Conservation (phyloP, 2,888 invertebrate species). For the Dicyrtoma fusca region DNA sequence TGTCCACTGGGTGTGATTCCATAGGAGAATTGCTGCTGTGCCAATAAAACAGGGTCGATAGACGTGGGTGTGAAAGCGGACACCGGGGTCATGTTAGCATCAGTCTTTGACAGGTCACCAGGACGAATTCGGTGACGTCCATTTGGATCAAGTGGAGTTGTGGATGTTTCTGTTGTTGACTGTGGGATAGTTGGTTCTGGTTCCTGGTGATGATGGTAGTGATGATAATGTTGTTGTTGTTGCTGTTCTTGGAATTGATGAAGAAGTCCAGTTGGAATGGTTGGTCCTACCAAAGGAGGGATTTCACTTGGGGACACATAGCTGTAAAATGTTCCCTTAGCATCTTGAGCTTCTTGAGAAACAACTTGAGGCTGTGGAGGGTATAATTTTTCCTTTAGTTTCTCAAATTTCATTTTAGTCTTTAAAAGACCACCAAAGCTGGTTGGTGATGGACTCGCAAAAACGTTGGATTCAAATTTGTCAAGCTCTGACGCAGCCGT, state of each 20-base stretch:
- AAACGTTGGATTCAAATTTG: neutral
- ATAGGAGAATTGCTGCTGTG: slow-evolving; percentile 17
- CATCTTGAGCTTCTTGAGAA: neutral
- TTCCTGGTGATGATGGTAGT: neutral
- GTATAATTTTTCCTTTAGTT: slow-evolving; percentile 50
- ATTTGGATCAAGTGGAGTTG: slow-evolving; percentile 44
- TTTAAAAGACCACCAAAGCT: slow-evolving; percentile 52
- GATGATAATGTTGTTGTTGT: slow-evolving; percentile 2
- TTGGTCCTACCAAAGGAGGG: neutral
- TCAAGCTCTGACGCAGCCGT: neutral
- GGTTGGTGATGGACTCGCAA: neutral
- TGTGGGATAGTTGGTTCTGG: neutral
- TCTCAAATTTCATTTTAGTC: slow-evolving; percentile 53
- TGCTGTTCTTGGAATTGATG: neutral
- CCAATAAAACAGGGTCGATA: slow-evolving; percentile 5
- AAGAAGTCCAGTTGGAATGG: slow-evolving; percentile 9
- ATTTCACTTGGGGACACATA: neutral
- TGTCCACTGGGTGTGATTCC: slow-evolving; percentile 47
- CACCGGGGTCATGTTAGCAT: slow-evolving; percentile 17
- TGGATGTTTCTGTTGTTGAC: slow-evolving; percentile 10
- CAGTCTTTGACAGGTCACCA: slow-evolving; percentile 47
- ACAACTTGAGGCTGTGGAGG: slow-evolving; percentile 16
- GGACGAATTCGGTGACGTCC: slow-evolving; percentile 54
- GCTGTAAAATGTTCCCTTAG: neutral
- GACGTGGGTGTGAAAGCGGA: slow-evolving; percentile 36